Conservation (phyloP, 2,113 vertebrate species). For the Talpa occidentalis region DNA sequence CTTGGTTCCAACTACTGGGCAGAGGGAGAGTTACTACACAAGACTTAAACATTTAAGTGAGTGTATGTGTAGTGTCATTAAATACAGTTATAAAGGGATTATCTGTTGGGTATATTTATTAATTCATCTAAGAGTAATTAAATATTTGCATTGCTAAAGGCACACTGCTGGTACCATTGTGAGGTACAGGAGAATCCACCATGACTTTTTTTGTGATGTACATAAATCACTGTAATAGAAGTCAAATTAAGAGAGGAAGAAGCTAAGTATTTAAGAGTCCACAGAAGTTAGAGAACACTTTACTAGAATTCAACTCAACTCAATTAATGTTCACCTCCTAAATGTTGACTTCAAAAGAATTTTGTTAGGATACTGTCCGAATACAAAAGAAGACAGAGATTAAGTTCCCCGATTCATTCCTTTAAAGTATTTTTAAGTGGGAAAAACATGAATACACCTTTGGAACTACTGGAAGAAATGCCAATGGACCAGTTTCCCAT, state of each 20-base stretch:
- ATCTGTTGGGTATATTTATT: not conserved
- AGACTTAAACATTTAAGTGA: not conserved
- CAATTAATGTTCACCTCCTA: not conserved
- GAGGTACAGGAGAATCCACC: not conserved
- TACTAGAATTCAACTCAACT: conserved; percentile 13
- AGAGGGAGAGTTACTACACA: not conserved
- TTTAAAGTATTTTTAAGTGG: not conserved
- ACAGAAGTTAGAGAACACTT: not conserved
- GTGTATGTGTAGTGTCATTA: not conserved
- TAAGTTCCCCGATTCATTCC: not conserved
- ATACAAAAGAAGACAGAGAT: not conserved
- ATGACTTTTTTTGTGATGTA: not conserved
- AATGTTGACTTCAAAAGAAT: not conserved
- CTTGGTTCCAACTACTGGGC: not conserved
- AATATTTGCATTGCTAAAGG: not conserved
- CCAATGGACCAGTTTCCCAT: not conserved
- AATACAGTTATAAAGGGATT: not conserved
- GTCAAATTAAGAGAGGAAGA: not conserved
- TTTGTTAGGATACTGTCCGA: not conserved
- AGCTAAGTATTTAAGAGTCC: not conserved
- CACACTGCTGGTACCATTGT: not conserved
- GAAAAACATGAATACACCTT: not conserved
- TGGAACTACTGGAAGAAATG: not conserved
- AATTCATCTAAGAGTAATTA: conserved; percentile 13
- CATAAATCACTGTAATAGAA: not conserved